Percentiles rank a stretch among this genome's conserved stretches.
Evolutionary conservation across 64 coral and sea anemone genomes (phyloP).

Genomic region (Pocillopora damicornis): DNA sequence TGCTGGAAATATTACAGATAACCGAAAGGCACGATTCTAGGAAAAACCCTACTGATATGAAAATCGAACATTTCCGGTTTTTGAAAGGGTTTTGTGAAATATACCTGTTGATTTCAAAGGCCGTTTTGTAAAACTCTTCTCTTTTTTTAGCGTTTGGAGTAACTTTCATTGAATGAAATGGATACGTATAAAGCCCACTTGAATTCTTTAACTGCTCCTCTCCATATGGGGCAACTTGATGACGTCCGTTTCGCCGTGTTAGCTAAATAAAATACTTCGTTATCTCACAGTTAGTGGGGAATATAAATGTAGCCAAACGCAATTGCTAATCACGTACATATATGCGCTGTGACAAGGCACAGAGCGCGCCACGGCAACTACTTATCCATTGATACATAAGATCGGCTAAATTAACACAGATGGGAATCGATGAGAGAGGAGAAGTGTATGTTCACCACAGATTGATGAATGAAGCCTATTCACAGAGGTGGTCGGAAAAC

Average conservation of each 20-base stretch:
- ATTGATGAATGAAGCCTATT: no score
- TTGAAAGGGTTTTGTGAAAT: no score
- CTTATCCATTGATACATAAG: no score
- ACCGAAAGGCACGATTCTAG: neutral
- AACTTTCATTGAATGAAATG: no score
- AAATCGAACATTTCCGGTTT: neutral
- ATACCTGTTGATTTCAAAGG: neutral
- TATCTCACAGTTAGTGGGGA: neutral
- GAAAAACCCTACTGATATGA: conserved; percentile 3
- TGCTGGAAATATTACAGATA: neutral
- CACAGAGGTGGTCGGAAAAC: no score
- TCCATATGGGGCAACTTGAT: neutral
- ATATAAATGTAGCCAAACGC: neutral
- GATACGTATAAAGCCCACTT: no score
- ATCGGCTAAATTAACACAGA: no score
- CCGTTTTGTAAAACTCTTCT: neutral
- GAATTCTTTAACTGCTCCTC: neutral
- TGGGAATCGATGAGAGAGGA: no score
- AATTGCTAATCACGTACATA: neutral
- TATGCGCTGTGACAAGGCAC: neutral
- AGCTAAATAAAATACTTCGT: neutral
- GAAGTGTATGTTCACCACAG: no score
- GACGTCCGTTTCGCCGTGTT: neutral
- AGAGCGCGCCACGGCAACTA: neutral
- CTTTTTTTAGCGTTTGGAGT: neutral